A percentile compares a stretch with the other conserved stretches of the same genome.
These are phyloP conservation scores for Ornithoptera alexandrae DNA, from an alignment of 2,888 invertebrate species.

Conservation along the genomic window DNA sequence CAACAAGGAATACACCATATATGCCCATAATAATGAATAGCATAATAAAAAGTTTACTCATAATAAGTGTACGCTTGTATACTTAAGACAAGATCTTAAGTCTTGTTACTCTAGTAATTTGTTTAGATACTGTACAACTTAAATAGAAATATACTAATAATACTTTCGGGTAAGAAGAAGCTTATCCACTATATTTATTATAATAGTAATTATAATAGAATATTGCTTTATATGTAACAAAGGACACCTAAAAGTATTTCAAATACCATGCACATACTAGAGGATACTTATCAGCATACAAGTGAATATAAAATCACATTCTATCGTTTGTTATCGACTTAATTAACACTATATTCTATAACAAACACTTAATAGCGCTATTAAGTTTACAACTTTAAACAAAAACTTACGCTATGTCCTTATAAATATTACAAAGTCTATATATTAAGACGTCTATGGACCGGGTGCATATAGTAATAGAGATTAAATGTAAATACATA, in stretches of 20 bases:
- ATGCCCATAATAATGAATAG: no score
- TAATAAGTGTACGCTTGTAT: no score
- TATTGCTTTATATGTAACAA: conserved; percentile 8
- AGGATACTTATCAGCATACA: conserved; percentile 16
- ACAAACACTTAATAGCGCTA: conserved; percentile 19
- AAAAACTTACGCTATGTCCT: conserved; percentile 8
- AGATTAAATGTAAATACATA: not conserved
- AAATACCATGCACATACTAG: conserved; percentile 10
- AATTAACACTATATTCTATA: conserved; percentile 19
- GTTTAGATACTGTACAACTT: no score
- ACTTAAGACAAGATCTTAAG: no score
- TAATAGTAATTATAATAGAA: not conserved
- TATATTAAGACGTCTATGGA: not conserved
- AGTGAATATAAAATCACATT: conserved; percentile 14
- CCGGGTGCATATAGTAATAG: not conserved
- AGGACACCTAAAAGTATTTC: conserved; percentile 14
- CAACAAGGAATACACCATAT: no score
- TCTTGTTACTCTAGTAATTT: no score
- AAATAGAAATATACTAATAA: no score
- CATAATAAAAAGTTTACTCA: no score
- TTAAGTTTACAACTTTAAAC: conserved; percentile 4
- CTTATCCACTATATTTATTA: no score
- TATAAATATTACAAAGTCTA: conserved; percentile 10
- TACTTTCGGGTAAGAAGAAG: no score
- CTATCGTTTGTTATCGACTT: conserved; percentile 5